These are phyloP conservation scores for Chelonus insularis DNA, from an alignment of 1,140 invertebrate species.

Conservation along the genomic window DNA sequence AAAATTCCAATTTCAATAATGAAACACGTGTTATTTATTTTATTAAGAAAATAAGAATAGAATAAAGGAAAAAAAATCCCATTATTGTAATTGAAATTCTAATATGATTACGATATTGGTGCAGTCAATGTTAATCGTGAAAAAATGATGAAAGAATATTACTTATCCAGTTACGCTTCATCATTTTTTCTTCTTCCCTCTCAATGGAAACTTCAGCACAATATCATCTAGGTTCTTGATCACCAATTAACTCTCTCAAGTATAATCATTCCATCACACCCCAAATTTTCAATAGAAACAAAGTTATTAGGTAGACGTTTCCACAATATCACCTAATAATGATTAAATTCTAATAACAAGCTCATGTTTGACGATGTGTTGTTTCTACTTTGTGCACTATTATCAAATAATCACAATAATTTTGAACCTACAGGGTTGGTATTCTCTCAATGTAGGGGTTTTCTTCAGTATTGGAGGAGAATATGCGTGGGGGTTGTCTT, in stretches of 20 bases:
- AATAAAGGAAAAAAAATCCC: too few relatives aligned
- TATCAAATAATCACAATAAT: conserved; percentile 33
- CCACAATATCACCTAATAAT: conserved; percentile 31
- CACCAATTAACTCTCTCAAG: background rate
- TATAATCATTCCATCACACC: background rate
- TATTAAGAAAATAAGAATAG: too few relatives aligned
- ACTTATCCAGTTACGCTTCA: too few relatives aligned
- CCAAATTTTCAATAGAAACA: background rate
- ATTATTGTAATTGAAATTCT: too few relatives aligned
- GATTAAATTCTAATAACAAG: conserved; percentile 30
- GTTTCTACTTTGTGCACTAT: conserved; percentile 6
- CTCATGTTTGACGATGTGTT: background rate
- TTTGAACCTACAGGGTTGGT: background rate
- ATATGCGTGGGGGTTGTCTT: conserved; percentile 34
- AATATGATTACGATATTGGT: too few relatives aligned
- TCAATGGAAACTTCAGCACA: too few relatives aligned
- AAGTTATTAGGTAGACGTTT: conserved; percentile 3
- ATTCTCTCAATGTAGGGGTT: conserved; percentile 3
- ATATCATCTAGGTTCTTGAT: too few relatives aligned
- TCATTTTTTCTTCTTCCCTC: too few relatives aligned
- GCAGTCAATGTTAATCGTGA: too few relatives aligned
- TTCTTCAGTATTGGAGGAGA: conserved; percentile 3
- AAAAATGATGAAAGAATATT: too few relatives aligned
- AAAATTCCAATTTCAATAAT: too few relatives aligned
- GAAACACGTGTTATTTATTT: too few relatives aligned